Evolutionary conservation across 2,113 vertebrate genomes (phyloP).

Genomic region (Phoxinus phoxinus): DNA sequence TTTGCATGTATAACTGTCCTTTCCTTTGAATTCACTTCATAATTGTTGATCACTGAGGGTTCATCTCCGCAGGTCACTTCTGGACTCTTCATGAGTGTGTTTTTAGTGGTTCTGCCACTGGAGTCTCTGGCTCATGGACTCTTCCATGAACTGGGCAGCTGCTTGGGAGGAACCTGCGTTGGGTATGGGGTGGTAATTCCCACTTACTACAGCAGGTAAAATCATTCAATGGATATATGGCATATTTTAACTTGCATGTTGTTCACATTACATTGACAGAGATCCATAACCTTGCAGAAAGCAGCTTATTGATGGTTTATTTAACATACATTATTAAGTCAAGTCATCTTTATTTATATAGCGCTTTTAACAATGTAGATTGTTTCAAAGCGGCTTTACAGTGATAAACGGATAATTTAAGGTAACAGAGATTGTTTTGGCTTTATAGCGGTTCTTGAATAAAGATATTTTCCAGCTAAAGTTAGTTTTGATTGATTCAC

Average conservation of each 20-base stretch:
- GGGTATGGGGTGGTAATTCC: conserved; percentile 95
- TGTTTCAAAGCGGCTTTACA: no score
- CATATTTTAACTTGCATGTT: neutral
- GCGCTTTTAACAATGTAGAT: no score
- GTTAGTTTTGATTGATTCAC: no score
- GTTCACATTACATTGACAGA: neutral
- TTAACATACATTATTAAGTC: neutral
- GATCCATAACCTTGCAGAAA: neutral
- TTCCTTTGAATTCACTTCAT: neutral
- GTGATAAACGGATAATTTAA: no score
- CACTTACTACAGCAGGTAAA: conserved; percentile 93
- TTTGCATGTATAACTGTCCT: neutral
- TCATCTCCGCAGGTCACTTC: conserved; percentile 79
- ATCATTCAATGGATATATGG: neutral
- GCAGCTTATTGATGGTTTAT: neutral
- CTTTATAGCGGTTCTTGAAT: no score
- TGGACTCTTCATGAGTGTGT: conserved; percentile 90
- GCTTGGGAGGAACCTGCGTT: conserved; percentile 93
- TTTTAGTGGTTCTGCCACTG: conserved; percentile 90
- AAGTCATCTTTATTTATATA: no score
- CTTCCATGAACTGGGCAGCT: conserved; percentile 92
- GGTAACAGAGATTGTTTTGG: no score
- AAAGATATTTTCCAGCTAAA: no score
- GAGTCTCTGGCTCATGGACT: conserved; percentile 92
- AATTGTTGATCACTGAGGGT: neutral